Evolutionary conservation across 2,797 vertebrate genomes (phyloP).

Genomic region (Aeoliscus strigatus): DNA sequence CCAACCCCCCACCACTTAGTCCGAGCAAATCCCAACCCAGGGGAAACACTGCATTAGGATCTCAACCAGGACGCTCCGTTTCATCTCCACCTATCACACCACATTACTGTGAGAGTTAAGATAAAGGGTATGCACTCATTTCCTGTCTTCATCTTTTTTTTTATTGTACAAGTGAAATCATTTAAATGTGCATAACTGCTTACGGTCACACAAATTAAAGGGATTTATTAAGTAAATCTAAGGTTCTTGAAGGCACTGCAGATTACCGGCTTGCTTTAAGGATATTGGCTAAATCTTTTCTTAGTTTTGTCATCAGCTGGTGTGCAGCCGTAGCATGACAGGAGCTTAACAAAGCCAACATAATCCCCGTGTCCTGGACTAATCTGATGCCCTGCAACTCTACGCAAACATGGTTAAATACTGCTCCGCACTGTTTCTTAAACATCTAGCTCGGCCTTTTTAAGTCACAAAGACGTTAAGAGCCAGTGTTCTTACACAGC

Average conservation of each 20-base stretch:
- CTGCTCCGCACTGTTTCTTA: conserved; percentile 25
- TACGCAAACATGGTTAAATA: conserved; percentile 54
- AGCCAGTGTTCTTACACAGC: background rate
- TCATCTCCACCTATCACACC: conserved; percentile 16
- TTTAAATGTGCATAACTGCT: no score
- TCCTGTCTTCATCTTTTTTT: conserved; percentile 4
- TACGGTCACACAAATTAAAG: conserved; percentile 2
- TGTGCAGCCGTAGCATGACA: conserved; percentile 50
- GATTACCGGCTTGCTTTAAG: conserved; percentile 35
- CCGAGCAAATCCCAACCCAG: conserved; percentile 38
- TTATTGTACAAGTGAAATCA: background rate
- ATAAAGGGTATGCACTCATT: conserved; percentile 5
- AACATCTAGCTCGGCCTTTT: conserved; percentile 12
- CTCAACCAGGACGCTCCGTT: conserved; percentile 24
- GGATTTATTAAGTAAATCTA: conserved; percentile 10
- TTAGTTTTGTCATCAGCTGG: conserved; percentile 51
- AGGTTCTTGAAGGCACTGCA: conserved; percentile 23
- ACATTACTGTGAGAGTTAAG: conserved; percentile 10
- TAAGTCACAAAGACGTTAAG: conserved; percentile 2
- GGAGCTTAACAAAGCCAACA: conserved; percentile 52
- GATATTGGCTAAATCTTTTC: conserved; percentile 45
- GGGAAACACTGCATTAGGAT: conserved; percentile 20
- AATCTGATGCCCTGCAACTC: conserved; percentile 56
- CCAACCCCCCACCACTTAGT: conserved; percentile 24
- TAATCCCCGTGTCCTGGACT: conserved; percentile 65